Evolutionary conservation across 2,888 invertebrate species (phyloP).

Genomic region (Drosophila vallismaia): DNA sequence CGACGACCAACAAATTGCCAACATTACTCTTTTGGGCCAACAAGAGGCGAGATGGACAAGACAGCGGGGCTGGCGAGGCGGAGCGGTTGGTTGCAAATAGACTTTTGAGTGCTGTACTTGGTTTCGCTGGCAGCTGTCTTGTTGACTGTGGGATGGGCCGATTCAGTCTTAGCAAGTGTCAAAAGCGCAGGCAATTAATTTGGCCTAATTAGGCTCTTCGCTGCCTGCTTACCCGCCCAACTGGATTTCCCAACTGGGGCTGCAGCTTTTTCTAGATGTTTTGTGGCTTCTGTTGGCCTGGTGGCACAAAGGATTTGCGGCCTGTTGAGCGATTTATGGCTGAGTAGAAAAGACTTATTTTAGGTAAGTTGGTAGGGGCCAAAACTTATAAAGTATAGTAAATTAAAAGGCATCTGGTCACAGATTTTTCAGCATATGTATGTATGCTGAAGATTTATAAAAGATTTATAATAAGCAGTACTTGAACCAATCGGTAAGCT

Average conservation of each 20-base stretch:
- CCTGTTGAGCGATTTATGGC: constrained; percentile 74
- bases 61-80: background rate
- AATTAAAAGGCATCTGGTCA: background rate
- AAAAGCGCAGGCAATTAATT: constrained; percentile 78
- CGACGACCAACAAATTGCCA: constrained; percentile 72
- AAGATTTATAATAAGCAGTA: too few relatives aligned
- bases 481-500: too few relatives aligned
- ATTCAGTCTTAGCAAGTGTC: constrained; percentile 70
- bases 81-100: constrained; percentile 63
- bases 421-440: too few relatives aligned
- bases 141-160: constrained; percentile 55
- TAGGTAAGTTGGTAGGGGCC: constrained; percentile 1
- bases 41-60: background rate
- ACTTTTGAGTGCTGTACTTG: constrained; percentile 76
- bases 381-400: background rate
- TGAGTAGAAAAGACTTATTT: constrained; percentile 38
- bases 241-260: constrained; percentile 36
- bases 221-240: constrained; percentile 57
- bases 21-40: constrained; percentile 66
- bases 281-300: constrained; percentile 59
- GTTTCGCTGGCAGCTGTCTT: constrained; percentile 53
- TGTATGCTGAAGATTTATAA: too few relatives aligned
- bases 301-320: constrained; percentile 58
- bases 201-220: constrained; percentile 75
- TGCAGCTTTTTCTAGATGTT: constrained; percentile 55